Base-by-base conservation (phyloP, 2,888 invertebrate genomes). In the Himalopsyche japonica region DNA sequence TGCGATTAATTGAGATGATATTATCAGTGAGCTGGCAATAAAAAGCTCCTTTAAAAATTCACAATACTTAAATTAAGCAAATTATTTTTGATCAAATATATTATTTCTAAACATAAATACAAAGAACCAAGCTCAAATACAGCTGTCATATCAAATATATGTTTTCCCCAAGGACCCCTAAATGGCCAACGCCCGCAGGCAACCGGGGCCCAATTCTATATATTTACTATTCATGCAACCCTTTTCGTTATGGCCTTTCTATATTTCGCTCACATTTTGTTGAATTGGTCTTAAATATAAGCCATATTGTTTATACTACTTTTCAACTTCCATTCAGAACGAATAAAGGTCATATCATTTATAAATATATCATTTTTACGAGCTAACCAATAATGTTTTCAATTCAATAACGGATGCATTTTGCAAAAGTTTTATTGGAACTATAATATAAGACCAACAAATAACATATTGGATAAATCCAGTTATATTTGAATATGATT, bases 151-250 rank as follows among this genome's bases (percentile, higher is more conserved):
- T 70, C 70, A 27, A 70, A 24, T 70, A 70, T 30, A 15, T 70
- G 3, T 20, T 30, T 70, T 70, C 70, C 70, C 70, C 70, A 27
- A 70, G 30, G 30, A 27, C 70, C 70, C 27, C 30, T 70, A 70
- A 70, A 70, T 70, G 70, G 70, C 70, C 12, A 5, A 30, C 70
- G 30, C 70, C 70, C 70, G 70, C 70, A 70, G 70, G 70, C 27
- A 30, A 70, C 24, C 70, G 27, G 70, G 70, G 70, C 70, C 70
- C 70, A 70, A 70, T 70, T 70, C 70, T 70, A 24, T 70, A 30
- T 70, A 70, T 70, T 70, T 70, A 70, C 70, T 70, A 70, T 70
- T 70, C 70, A 70, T 70, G 70, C 70, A 70, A 70, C 70, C 70
- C 70, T 70, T 70, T 70, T 70, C 70, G 70, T 70, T 70, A 70